Base-by-base conservation (phyloP, 2,797 vertebrate genomes). In the Acanthurus lineatus region DNA sequence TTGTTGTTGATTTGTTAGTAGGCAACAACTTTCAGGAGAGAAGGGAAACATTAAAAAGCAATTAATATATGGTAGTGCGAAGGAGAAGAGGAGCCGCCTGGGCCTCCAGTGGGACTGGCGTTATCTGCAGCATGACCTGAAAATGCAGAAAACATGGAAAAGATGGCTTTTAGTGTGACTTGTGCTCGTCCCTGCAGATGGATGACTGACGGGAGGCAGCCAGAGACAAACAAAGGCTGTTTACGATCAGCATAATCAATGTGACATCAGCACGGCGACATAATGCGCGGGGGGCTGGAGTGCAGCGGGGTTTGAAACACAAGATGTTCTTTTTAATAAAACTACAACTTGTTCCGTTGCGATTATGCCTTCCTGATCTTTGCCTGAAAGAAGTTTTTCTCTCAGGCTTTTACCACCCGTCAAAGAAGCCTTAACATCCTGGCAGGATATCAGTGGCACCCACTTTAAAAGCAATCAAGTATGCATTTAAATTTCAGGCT, bases 231-330 rank as follows among this genome's bases (percentile, higher is more conserved):
- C 94, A 95, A 95, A 94, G 87, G 90, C 87, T 77, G 93, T 94
- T 94, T 94, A 93, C 69, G 66, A 93, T 90, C 95, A 93, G 95
- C 95, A 96, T 96, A 96, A 96, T 96, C 93, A 94, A 96, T 96
- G 94, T 96, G 96, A 96, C 96, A 96, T 95, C 91, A 94, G 91
- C 90, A 83, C 87, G 80, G 87, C 77, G 48, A 73, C 92, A 91
- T 94, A 91, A 94, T 94, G 93, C 32, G 56, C 19, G 48, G 87
- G 89, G 28, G 4, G 87, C 57, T 80, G 78, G 71, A 85, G 61
- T 1, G 44, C 71, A 83, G 81, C 28, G 16, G 52, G 81, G 75
- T 60, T 15, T 15, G 58, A 48, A 75, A 56, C 70, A 86, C 80
- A 79, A 78, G 69, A 78, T 77, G 82, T 73, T 84, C 71, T 64